These are phyloP conservation scores for Poecilia gillii DNA, from an alignment of 2,797 vertebrate species.

Conservation along the genomic window DNA sequence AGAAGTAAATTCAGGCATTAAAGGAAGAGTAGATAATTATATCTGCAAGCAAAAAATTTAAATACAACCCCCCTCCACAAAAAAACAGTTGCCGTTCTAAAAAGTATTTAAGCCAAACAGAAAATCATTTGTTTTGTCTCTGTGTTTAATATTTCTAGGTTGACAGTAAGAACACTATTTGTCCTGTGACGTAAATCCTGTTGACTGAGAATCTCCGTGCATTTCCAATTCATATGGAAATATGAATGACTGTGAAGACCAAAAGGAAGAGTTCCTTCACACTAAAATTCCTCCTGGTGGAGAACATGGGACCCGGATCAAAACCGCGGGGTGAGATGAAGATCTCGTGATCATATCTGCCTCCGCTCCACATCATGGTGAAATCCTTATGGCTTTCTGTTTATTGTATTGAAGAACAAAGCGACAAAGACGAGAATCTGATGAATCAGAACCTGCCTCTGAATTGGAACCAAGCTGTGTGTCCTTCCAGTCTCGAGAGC, in stretches of 20 bases:
- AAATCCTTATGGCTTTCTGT: neutral
- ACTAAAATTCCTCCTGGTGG: neutral
- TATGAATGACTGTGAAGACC: neutral
- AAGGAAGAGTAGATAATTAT: no score
- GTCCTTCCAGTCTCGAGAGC: conserved; percentile 1
- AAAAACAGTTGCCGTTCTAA: no score
- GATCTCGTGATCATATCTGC: neutral
- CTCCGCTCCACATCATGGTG: neutral
- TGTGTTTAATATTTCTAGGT: neutral
- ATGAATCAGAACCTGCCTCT: neutral
- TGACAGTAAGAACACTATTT: neutral
- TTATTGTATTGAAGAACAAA: neutral
- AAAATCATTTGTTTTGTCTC: neutral
- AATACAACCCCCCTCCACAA: no score
- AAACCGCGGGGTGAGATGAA: neutral
- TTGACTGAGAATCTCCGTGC: neutral
- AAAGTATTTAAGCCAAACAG: no score
- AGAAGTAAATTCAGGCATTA: no score
- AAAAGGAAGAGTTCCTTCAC: no score
- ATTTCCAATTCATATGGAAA: no score
- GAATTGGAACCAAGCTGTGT: neutral
- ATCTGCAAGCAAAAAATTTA: no score
- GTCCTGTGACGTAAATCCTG: neutral
- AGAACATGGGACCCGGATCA: neutral
- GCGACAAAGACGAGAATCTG: neutral